Base-by-base conservation (phyloP, 2,113 vertebrate species). In the Probosciger aterrimus region DNA sequence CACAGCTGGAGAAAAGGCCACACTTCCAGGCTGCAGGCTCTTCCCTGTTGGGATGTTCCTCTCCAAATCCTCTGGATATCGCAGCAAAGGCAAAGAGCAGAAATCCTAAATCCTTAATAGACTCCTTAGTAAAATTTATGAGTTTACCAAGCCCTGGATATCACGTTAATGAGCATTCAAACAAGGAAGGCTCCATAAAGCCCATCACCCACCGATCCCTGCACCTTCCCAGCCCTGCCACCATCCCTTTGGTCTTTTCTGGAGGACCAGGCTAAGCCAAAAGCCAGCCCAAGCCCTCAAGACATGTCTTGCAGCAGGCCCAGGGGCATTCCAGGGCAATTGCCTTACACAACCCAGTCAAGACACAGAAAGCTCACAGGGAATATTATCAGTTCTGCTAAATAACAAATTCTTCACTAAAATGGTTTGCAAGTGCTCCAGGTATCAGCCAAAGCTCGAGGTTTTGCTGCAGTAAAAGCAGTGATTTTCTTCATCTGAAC, bases 101-200 rank as follows among this genome's bases (percentile, higher is more conserved):
- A 44, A 91, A 28, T 4, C 37, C 18, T 17, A 67, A 78, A 62
- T 17, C 18, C 24, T 35, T n/a, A 13, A 50, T 7, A 44, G 19
- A 24, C 27, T 88, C 18, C 3, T 44, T 14, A 50, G 15, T 7
- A 64, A 62, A 82, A 62, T 0, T 18, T 9, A 30, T 3, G 22
- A 73, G 47, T 17, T 46, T 31, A 44, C 11, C 14, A 2, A 0
- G 39, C 73, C 17, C 15, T 35, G 33, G 9, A n/a, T 6, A 41
- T 18, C 25, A 28, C 3, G 1, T 9, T 44, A 9, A 43, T 44
- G 50, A 75, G 5, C 2, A 1, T 14, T 67, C 47, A 37, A 3
- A 4, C 0, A 0, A 74, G 24, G 11, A 73, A 65, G 20, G 7
- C 39, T 28, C 68, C 0, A 0, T 22, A 11, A 60, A 73, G 6